phyloP scores from a whole-genome alignment of 2,888 invertebrate genomes.

The Eupithecia subumbrata region DNA sequence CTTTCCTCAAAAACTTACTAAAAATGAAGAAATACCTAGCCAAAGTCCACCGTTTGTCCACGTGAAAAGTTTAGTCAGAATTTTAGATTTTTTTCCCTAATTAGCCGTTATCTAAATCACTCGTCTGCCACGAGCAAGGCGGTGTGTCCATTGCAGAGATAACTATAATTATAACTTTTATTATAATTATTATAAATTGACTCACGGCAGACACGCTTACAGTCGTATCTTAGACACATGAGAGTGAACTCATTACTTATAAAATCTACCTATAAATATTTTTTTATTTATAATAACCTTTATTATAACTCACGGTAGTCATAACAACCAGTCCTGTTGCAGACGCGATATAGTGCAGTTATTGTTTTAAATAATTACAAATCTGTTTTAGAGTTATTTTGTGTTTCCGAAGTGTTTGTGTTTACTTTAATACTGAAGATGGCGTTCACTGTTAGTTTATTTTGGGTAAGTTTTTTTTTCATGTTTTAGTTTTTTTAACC shows the following conservation, averaged over 20 bases:
- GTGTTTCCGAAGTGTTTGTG: constrained; percentile 23
- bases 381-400: constrained; percentile 1
- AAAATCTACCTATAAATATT: constrained; percentile 6
- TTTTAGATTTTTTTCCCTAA: not conserved
- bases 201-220: constrained; percentile 24
- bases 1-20: not conserved
- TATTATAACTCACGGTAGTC: constrained; percentile 12
- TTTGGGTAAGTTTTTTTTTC: constrained; percentile 30
- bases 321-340: constrained; percentile 11
- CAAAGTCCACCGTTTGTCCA: not conserved
- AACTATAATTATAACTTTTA: constrained; percentile 19
- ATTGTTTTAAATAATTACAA: constrained; percentile 13
- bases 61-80: not conserved
- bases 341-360: constrained; percentile 9
- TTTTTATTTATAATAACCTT: constrained; percentile 3
- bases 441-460: constrained; percentile 36
- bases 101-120: constrained; percentile 56
- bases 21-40: no score
- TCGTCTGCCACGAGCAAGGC: constrained; percentile 54
- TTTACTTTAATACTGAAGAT: constrained; percentile 25
- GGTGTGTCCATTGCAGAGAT: constrained; percentile 47
- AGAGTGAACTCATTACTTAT: constrained; percentile 14
- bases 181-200: constrained; percentile 28
- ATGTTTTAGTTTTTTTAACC: no score
- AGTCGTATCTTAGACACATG: constrained; percentile 23